Evolutionary conservation across 1,140 invertebrate genomes (phyloP).

Genomic region (Rhyzopertha dominica): DNA sequence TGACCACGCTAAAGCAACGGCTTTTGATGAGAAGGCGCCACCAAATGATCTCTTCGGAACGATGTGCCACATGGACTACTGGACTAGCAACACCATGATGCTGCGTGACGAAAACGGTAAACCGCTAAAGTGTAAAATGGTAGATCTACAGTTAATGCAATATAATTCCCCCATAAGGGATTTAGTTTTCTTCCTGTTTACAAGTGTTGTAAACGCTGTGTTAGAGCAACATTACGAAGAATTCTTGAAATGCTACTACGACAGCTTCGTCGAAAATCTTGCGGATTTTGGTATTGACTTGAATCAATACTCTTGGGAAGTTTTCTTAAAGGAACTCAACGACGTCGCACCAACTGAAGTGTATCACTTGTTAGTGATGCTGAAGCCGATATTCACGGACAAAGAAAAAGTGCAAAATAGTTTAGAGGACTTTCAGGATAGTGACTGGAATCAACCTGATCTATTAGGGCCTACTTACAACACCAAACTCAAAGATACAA

Average conservation of each 20-base stretch:
- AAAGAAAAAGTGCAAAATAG: slow-evolving; percentile 39
- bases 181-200: slow-evolving; percentile 54
- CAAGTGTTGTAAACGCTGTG: slow-evolving; percentile 47
- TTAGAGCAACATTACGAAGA: slow-evolving; percentile 46
- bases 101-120: slow-evolving; percentile 27
- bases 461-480: slow-evolving; percentile 38
- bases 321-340: slow-evolving; percentile 36
- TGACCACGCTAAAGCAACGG: slow-evolving; percentile 20
- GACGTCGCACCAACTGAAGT: slow-evolving; percentile 35
- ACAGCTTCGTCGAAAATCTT: slow-evolving; percentile 45
- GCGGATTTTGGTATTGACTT: slow-evolving; percentile 33
- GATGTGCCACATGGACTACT: slow-evolving; percentile 56
- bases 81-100: slow-evolving; percentile 58
- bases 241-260: slow-evolving; percentile 51
- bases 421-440: slow-evolving; percentile 36
- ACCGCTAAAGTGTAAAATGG: slow-evolving; percentile 51
- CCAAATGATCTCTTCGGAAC: slow-evolving; percentile 48
- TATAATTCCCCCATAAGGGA: slow-evolving; percentile 52
- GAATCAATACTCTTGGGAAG: slow-evolving; percentile 32
- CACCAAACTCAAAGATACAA: slow-evolving; percentile 37
- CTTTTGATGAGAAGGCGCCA: slow-evolving; percentile 22
- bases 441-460: slow-evolving; percentile 40
- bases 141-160: slow-evolving; percentile 58
- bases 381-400: slow-evolving; percentile 43
- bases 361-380: slow-evolving; percentile 41